Conservation (phyloP, 2,797 vertebrate species). For the Capromys pilorides region DNA sequence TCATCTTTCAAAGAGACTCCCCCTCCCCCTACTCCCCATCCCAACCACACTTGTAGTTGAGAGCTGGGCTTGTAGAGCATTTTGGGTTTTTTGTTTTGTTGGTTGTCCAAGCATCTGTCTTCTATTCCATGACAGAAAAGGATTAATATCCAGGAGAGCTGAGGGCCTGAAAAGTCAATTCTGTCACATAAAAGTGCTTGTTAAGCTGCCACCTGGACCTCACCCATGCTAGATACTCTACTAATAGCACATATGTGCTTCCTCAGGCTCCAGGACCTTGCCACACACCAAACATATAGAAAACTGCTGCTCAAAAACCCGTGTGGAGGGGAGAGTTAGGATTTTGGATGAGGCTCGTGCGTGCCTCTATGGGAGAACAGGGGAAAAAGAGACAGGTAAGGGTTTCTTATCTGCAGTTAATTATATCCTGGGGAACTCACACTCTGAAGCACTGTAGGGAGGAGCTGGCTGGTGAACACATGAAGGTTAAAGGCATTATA, state of each 20-base stretch:
- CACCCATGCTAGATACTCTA: conserved; percentile 21
- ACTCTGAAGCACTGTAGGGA: neutral
- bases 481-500: conserved; percentile 32
- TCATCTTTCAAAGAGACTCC: conserved; percentile 39
- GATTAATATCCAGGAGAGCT: conserved; percentile 57
- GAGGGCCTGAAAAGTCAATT: conserved; percentile 65
- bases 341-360: neutral
- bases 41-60: neutral
- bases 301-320: conserved; percentile 10
- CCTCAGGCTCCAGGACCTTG: conserved; percentile 47
- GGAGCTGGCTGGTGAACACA: neutral
- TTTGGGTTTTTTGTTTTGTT: neutral
- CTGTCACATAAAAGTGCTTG: conserved; percentile 52
- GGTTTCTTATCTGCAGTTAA: conserved; percentile 35
- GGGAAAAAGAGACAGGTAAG: conserved; percentile 16
- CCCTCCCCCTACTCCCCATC: neutral
- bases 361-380: neutral
- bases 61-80: conserved; percentile 43
- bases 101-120: conserved; percentile 37
- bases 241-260: neutral
- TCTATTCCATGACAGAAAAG: conserved; percentile 57
- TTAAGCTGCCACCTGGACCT: conserved; percentile 61
- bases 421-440: conserved; percentile 13
- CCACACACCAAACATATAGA: conserved; percentile 56
- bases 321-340: neutral